Evolutionary conservation across 2,888 invertebrate genomes (phyloP), one percentile per base, ranked within the genome.

Genomic region (Dolichopus griseipennis): DNA sequence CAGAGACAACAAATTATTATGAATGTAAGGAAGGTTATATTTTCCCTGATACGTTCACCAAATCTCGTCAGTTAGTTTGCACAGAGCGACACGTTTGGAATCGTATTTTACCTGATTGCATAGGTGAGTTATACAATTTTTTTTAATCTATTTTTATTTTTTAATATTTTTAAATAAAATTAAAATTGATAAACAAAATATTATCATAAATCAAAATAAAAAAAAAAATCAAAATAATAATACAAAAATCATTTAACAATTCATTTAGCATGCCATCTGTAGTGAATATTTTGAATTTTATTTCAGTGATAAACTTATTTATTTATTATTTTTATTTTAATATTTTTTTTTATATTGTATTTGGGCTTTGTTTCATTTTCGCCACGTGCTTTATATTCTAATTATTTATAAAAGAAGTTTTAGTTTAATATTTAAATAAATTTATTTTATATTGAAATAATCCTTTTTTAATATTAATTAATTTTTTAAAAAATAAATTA

Each of bases 11-110:
- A 65, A 89, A 88, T 43, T 86, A 87, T 74, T 90, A 87, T 81
- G 85, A 86, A 80, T 91, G 91, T 80, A 86, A 88, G 74, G 84
- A 86, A 66, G 88, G 88, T 68, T 86, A 82, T 75, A 84, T 87
- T 76, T 91, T 91, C 79, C 85, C 86, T 20, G 90, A 90, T 76
- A 87, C 86, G n/a, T 83, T 83, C 71, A 81, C 84, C 78, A 85
- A 85, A 78, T 84, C 83, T 75, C 85, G 87, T 68, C 82, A 85
- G 66, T 76, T 91, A 72, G 84, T 83, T 77, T 91, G 91, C 80
- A 84, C 85, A 69, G 85, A 85, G 68, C 84, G 87, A 72, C 85
- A 87, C 74, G 83, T 84, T 73, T 90, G 90, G 90, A 87, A 88
- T 78, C 83, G 83, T 72, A 83, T 84, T 68, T 79, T 85, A 73